Evolutionary conservation across 2,888 invertebrate genomes (phyloP), one percentile per base, ranked within the genome.

Genomic region (Clistopyga incitator): DNA sequence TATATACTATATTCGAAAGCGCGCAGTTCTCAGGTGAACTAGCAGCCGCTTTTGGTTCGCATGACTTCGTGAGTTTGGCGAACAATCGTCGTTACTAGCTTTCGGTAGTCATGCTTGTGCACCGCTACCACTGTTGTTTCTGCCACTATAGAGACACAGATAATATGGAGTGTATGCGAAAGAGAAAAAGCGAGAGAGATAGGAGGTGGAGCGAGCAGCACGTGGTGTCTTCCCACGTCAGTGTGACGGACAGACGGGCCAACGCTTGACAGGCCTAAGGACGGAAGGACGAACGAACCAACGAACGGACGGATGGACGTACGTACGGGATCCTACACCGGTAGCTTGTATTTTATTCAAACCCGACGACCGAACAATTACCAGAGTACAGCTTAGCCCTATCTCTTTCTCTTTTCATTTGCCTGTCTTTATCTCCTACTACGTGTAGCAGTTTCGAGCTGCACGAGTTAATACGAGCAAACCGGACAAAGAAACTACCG

Each of bases 151-250:
- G 23, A 52, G 23, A 45, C n/a, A 29, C 56, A 23, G 52, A 45
- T 68, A 75, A 61, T 74, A 29, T 50, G 8, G 72, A 68, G 61
- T 65, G 42, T 75, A 56, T 50, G 25, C 45, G 29, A 61, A 50
- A 54, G 75, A 77, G 67, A 77, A 64, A 67, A 64, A 78, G 34
- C 75, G 59, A 54, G 54, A 77, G 52, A 56, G 52, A 42, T 38
- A 65, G 23, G 70, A 61, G 50, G 65, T 34, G 65, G 34, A 77
- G 59, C 59, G 70, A 72, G 74, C 64, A 79, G 80, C 87, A 88
- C 87, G 91, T 90, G 91, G 92, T 92, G 89, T 92, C 93, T 93
- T 93, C 93, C 93, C 93, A 93, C 92, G 93, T 93, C 93, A 93
- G 89, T 90, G 90, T 93, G 93, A 93, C 91, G 91, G 93, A 93